Evolutionary conservation across 64 coral and sea anemone genomes (phyloP).

Genomic region (Trachythela sp.): DNA sequence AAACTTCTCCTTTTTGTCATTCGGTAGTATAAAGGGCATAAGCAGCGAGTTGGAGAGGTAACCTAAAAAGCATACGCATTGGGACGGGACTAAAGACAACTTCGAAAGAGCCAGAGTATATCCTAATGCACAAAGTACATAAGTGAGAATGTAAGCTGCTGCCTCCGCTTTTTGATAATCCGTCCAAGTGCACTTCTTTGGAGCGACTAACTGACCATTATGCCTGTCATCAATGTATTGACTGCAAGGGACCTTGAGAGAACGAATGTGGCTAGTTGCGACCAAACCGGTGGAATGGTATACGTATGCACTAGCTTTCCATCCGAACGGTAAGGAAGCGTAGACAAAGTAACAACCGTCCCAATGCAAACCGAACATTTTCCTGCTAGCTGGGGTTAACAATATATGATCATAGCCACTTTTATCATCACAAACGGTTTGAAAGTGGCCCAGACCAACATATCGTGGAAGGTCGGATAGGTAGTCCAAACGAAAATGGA

Average conservation of each 20-base stretch:
- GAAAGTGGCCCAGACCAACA: neutral
- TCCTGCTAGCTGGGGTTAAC: neutral
- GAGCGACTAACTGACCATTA: neutral
- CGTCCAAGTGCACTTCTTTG: neutral
- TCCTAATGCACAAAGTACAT: neutral
- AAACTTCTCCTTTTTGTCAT: neutral
- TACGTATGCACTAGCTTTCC: slow-evolving; percentile 8
- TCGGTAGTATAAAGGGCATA: neutral
- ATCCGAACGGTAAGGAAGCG: neutral
- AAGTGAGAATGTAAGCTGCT: neutral
- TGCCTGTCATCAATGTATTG: slow-evolving; percentile 11
- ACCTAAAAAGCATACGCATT: neutral
- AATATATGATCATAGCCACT: slow-evolving; percentile 5
- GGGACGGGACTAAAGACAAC: neutral
- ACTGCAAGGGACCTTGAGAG: neutral
- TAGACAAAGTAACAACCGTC: neutral
- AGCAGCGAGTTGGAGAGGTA: neutral
- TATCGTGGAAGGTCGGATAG: neutral
- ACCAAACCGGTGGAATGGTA: neutral
- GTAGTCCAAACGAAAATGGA: neutral
- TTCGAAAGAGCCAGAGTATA: neutral
- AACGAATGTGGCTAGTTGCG: neutral
- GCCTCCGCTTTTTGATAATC: neutral
- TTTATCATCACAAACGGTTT: neutral
- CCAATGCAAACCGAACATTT: neutral